A percentile compares a stretch with the other conserved stretches of the same genome.
Conservation (phyloP, 2,113 vertebrate genomes). For the Natator depressus region DNA sequence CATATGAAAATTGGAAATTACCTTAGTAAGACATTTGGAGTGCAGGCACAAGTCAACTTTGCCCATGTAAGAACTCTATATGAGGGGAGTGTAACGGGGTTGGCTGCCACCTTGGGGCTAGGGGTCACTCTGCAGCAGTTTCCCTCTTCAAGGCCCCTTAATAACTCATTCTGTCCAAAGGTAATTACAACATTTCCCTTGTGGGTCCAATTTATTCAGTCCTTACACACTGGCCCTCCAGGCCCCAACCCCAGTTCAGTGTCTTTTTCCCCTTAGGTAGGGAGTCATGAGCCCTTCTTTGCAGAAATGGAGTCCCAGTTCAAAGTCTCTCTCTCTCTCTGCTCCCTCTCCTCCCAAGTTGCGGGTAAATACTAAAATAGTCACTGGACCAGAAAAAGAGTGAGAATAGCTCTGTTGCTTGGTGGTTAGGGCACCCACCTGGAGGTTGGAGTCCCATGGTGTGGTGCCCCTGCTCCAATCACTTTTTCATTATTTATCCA, state of each 20-base stretch:
- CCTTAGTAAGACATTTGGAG: neutral
- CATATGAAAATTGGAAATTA: neutral
- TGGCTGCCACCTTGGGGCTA: neutral
- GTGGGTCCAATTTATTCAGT: neutral
- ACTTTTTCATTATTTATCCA: neutral
- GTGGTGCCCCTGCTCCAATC: neutral
- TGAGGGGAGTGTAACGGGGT: neutral
- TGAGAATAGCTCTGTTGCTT: neutral
- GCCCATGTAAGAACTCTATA: neutral
- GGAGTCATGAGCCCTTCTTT: neutral
- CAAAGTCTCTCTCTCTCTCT: neutral
- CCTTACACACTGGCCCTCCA: neutral
- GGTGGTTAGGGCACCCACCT: neutral
- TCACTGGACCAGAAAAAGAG: neutral
- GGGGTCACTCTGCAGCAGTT: neutral
- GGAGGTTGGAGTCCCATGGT: neutral
- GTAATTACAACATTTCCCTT: no score
- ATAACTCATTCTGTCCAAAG: no score
- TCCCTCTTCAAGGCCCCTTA: neutral
- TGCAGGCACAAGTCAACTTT: neutral
- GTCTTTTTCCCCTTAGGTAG: neutral
- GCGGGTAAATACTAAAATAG: neutral
- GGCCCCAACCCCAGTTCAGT: neutral
- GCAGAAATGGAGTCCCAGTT: neutral
- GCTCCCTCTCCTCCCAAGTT: neutral